Evolutionary conservation across 2,113 vertebrate species (phyloP), one percentile per base, ranked within the genome.

Genomic region (Laticauda laticaudata): DNA sequence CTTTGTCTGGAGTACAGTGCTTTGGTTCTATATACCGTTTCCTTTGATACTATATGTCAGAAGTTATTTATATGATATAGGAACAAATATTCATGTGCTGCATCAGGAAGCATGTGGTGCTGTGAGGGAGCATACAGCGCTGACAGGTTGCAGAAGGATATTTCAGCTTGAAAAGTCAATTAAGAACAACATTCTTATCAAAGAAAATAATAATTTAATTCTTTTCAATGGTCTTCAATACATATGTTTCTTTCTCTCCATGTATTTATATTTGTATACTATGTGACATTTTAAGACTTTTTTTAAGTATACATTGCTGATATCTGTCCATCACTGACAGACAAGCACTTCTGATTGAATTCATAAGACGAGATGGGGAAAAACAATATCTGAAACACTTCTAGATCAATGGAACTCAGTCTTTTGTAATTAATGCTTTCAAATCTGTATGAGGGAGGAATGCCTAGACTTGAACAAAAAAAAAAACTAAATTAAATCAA

Each of bases 231-330:
- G 91, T 93, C 86, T 94, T 95, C 90, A 94, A 89, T 93, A 95
- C 61, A 64, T n/a, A 11, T n/a, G 61, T 64, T n/a, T n/a, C 11
- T 64, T 29, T 64, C 26, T 64, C 94, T 94, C 59, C 59, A 45
- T 87, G 59, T 55, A 48, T 24, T 24, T 48, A 45, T 21, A 23
- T 59, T 59, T 59, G 24, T 61, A 55, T 26, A 75, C 6, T 2
- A 92, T n/a, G 3, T 94, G 75, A 91, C n/a, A 92, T 91, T 92
- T 90, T 94, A 86, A 11, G 90, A 6, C 85, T 88, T 69, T 95
- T 86, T 88, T 94, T 69, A 75, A 89, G 43, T 54, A 34, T 86
- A 89, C 92, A 94, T 92, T 93, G 95, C 94, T 94, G 92, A 95
- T 85, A 93, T 89, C 9, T 95, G 51, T 95, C 55, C 75, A 88